These are phyloP conservation scores for Eristalis arbustorum DNA, from an alignment of 2,888 invertebrate species.

Conservation along the genomic window DNA sequence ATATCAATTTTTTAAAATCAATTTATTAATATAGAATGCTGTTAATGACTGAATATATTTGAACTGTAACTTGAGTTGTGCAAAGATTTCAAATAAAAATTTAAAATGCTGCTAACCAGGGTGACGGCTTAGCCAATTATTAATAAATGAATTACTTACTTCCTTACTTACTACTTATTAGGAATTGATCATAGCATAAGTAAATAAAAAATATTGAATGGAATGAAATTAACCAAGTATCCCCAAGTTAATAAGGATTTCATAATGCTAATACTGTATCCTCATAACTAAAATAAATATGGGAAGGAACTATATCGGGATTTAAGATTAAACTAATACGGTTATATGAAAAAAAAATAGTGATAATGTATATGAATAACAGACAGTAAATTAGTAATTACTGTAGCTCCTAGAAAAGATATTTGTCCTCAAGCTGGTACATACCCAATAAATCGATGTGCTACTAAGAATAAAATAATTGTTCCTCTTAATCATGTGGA, in stretches of 20 bases:
- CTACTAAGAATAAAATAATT: conserved; percentile 84
- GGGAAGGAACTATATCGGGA: conserved; percentile 86
- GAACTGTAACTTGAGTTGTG: too few relatives aligned
- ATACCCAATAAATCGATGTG: conserved; percentile 89
- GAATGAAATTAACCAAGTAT: conserved; percentile 88
- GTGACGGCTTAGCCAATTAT: too few relatives aligned
- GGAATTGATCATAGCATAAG: conserved; percentile 91
- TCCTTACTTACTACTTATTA: too few relatives aligned
- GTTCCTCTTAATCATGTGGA: conserved; percentile 85
- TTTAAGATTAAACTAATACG: conserved; percentile 85
- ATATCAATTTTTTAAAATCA: too few relatives aligned
- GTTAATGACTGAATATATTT: too few relatives aligned
- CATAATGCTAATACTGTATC: conserved; percentile 82
- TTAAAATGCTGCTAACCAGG: too few relatives aligned
- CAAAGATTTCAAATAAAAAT: too few relatives aligned
- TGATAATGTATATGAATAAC: conserved; percentile 87
- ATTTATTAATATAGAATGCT: too few relatives aligned
- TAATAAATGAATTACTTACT: too few relatives aligned
- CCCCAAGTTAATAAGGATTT: conserved; percentile 84
- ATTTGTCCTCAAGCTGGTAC: conserved; percentile 90
- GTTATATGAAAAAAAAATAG: conserved; percentile 88
- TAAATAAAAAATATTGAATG: conserved; percentile 92
- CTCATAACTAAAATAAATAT: conserved; percentile 85
- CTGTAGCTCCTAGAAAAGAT: conserved; percentile 90
- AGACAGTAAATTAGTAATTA: conserved; percentile 88